Evolutionary conservation across 2,888 invertebrate genomes (phyloP).

Genomic region (Leucoptera coffeella): DNA sequence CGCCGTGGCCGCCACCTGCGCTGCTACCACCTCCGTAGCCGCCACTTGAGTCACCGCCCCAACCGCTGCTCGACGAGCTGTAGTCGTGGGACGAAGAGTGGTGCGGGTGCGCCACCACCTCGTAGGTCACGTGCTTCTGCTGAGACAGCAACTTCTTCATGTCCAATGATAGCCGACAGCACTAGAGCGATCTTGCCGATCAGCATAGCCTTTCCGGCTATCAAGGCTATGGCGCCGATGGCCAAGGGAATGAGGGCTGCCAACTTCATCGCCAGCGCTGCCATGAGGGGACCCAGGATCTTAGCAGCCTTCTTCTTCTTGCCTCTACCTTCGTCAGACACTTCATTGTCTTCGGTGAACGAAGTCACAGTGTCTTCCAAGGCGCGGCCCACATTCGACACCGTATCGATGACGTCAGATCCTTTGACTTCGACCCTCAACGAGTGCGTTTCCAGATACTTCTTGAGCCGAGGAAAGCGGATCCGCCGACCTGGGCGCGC

Average conservation of each 20-base stretch:
- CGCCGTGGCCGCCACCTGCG: constrained; percentile 29
- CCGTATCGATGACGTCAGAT: constrained; percentile 73
- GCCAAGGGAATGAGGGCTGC: constrained; percentile 73
- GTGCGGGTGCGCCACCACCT: constrained; percentile 80
- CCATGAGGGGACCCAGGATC: constrained; percentile 69
- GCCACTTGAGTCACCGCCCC: constrained; percentile 58
- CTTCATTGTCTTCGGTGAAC: constrained; percentile 55
- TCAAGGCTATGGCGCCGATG: constrained; percentile 75
- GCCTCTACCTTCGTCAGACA: constrained; percentile 64
- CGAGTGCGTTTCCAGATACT: constrained; percentile 74
- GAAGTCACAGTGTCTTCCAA: constrained; percentile 67
- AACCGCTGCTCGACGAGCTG: constrained; percentile 52
- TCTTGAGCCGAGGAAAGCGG: constrained; percentile 65
- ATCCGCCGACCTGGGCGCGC: constrained; percentile 69
- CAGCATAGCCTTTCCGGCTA: constrained; percentile 79
- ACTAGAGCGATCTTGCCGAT: constrained; percentile 82
- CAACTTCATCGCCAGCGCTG: constrained; percentile 70
- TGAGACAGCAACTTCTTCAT: constrained; percentile 76
- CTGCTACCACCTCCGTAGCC: constrained; percentile 40
- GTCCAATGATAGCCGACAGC: constrained; percentile 74
- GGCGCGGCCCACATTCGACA: constrained; percentile 73
- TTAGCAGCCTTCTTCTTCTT: constrained; percentile 81
- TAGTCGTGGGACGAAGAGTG: constrained; percentile 62
- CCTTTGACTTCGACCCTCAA: constrained; percentile 81
- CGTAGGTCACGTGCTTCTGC: constrained; percentile 83